Conservation (phyloP, 2,113 vertebrate species). For the Lampris megalopsis region DNA sequence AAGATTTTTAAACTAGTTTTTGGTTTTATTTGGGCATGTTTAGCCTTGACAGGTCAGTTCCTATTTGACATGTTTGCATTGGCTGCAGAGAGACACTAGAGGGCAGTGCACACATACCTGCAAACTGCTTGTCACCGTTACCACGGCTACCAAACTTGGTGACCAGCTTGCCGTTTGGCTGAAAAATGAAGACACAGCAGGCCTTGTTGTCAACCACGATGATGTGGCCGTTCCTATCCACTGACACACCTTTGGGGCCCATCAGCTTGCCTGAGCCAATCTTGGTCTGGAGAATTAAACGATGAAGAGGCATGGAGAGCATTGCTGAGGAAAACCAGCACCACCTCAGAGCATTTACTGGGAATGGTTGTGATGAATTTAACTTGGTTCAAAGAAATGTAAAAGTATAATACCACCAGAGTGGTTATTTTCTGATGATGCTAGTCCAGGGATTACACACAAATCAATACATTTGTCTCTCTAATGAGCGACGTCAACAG, state of each 20-base stretch:
- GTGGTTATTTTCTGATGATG: too few species aligned
- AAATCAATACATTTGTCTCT: background rate
- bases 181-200: constrained; percentile 97
- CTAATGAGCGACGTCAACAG: too few species aligned
- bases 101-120: constrained; percentile 90
- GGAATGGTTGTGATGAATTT: too few species aligned
- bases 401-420: too few species aligned
- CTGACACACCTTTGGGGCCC: constrained; percentile 97
- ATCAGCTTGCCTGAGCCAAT: constrained; percentile 97
- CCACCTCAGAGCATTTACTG: too few species aligned
- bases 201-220: constrained; percentile 98
- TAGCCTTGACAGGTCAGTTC: background rate
- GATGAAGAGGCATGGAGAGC: background rate
- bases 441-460: too few species aligned
- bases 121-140: constrained; percentile 98
- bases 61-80: constrained; percentile 71
- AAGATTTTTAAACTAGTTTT: constrained; percentile 12
- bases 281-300: constrained; percentile 83
- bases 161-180: constrained; percentile 95
- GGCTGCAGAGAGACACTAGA: constrained; percentile 68
- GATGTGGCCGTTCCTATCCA: constrained; percentile 95
- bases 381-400: too few species aligned
- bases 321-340: background rate
- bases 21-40: constrained; percentile 59
- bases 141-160: constrained; percentile 96